A percentile compares a stretch with the other conserved stretches of the same genome.
These are phyloP conservation scores for Eubucco bourcierii DNA, from an alignment of 2,113 vertebrate genomes.

Conservation along the genomic window DNA sequence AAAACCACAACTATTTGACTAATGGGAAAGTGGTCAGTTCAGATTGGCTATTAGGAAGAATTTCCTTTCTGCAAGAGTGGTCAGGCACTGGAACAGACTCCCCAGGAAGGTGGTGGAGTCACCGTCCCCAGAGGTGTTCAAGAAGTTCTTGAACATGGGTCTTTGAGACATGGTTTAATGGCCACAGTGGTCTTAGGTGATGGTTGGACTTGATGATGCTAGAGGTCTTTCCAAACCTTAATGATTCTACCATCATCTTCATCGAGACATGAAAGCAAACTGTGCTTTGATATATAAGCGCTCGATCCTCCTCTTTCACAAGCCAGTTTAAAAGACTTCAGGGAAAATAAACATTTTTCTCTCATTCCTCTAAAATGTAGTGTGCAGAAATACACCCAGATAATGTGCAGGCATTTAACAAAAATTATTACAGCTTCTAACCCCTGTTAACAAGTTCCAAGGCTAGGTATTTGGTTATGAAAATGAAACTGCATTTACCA, in stretches of 20 bases:
- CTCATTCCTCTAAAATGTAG: background rate
- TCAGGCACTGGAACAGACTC: no score
- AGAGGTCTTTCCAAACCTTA: no score
- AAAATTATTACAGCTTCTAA: conserved; percentile 35
- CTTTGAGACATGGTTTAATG: no score
- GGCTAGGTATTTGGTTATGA: conserved; percentile 28
- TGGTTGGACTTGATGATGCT: no score
- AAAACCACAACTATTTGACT: background rate
- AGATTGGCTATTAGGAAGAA: no score
- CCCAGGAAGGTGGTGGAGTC: no score
- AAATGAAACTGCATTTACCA: conserved; percentile 32
- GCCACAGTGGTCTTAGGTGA: no score
- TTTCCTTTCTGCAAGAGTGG: no score
- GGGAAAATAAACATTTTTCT: background rate
- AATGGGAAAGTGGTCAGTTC: background rate
- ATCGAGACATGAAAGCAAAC: background rate
- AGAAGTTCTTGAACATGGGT: no score
- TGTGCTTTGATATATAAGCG: background rate
- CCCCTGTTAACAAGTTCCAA: conserved; percentile 37
- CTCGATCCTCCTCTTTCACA: background rate
- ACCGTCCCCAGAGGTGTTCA: no score
- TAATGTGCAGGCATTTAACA: background rate
- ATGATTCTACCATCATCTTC: background rate
- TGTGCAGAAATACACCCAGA: background rate
- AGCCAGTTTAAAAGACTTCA: background rate